Evolutionary conservation across 2,797 vertebrate genomes (phyloP).

Genomic region (Gouania willdenowi): DNA sequence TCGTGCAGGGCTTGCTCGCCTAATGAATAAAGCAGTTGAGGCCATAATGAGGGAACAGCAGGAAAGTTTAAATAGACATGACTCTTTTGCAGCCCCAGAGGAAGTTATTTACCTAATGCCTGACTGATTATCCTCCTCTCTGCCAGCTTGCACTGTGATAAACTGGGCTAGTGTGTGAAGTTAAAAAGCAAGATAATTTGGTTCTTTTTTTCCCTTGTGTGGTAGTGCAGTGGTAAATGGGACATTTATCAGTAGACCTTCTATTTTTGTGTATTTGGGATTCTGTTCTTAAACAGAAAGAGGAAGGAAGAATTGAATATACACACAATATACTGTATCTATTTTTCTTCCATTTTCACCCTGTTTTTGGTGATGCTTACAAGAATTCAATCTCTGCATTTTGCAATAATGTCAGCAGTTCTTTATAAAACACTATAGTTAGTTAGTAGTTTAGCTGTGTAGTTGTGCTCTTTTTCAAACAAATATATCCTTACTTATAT

Average conservation of each 20-base stretch:
- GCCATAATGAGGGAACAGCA: slow-evolving; percentile 34
- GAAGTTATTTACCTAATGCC: slow-evolving; percentile 57
- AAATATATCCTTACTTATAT: too few relatives aligned
- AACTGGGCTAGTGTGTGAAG: slow-evolving; percentile 20
- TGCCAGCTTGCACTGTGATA: slow-evolving; percentile 34
- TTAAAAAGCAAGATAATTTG: slow-evolving; percentile 13
- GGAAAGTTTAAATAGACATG: slow-evolving; percentile 47
- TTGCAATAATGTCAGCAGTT: too few relatives aligned
- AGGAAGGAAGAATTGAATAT: too few relatives aligned
- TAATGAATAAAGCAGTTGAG: slow-evolving; percentile 39
- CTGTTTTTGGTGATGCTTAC: too few relatives aligned
- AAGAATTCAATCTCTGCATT: too few relatives aligned
- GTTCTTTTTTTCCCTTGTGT: too few relatives aligned
- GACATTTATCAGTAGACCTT: slow-evolving; percentile 31
- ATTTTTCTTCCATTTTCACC: too few relatives aligned
- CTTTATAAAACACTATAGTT: too few relatives aligned
- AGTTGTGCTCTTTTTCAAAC: too few relatives aligned
- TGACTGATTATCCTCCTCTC: slow-evolving; percentile 35
- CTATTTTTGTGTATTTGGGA: slow-evolving; percentile 29
- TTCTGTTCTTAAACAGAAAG: too few relatives aligned
- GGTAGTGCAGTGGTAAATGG: slow-evolving; percentile 32
- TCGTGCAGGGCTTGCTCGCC: slow-evolving; percentile 16
- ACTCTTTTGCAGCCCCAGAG: slow-evolving; percentile 20
- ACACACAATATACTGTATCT: too few relatives aligned
- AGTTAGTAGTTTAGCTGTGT: too few relatives aligned